Percentiles rank a stretch among this genome's conserved stretches.
phyloP scores from a whole-genome alignment of 2,113 vertebrate genomes.

The Hemiscyllium ocellatum region DNA sequence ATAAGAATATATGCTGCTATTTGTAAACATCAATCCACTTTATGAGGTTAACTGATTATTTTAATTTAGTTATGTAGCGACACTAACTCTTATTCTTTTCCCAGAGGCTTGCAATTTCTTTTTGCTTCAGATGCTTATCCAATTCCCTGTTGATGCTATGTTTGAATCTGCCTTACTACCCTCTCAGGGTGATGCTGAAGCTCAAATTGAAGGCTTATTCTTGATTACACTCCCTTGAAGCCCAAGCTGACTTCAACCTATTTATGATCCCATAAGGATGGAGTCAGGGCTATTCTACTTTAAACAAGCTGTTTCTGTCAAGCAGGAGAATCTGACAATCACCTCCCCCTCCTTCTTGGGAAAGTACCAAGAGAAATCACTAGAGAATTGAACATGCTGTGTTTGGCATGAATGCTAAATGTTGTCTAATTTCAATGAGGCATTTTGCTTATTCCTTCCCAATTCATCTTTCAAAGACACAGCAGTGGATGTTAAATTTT shows the following conservation, averaged over 20 bases:
- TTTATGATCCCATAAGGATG: background rate
- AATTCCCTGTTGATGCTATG: too few relatives aligned
- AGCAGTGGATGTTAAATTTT: background rate
- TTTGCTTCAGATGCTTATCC: too few relatives aligned
- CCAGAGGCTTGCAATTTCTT: too few relatives aligned
- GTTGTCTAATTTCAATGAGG: background rate
- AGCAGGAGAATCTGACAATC: background rate
- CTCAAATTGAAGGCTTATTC: background rate
- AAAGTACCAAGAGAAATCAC: background rate
- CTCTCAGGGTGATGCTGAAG: too few relatives aligned
- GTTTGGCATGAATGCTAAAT: background rate
- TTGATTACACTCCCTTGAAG: background rate
- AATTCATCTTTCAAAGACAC: background rate
- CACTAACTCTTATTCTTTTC: too few relatives aligned
- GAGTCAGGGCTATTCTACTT: background rate
- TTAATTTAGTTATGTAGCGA: too few relatives aligned
- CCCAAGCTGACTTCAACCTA: background rate
- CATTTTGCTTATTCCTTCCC: constrained; percentile 8
- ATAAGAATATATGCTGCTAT: too few relatives aligned
- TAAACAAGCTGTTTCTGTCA: constrained; percentile 2
- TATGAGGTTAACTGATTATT: too few relatives aligned
- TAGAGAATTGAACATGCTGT: background rate
- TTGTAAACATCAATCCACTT: too few relatives aligned
- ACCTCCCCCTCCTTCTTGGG: background rate
- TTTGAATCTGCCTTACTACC: too few relatives aligned